Conservation (phyloP, 2,113 vertebrate species). For the Stegastes partitus region DNA sequence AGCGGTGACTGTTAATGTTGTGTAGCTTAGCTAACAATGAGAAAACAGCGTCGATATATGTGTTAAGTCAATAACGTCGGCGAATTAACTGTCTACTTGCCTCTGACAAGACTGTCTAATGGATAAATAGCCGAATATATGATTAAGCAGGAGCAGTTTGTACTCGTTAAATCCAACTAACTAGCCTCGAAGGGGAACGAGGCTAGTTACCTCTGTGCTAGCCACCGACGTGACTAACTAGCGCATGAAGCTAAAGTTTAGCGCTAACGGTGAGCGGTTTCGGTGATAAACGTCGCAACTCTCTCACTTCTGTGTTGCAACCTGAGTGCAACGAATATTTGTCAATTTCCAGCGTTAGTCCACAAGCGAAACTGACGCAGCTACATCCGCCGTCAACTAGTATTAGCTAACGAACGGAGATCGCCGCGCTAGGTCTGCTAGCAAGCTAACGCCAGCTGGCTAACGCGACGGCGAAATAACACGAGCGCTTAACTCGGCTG, state of each 20-base stretch:
- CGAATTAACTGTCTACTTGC: too few relatives aligned
- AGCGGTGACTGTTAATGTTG: not conserved
- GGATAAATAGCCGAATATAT: rapidly evolving
- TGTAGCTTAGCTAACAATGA: conserved; percentile 11
- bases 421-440: conserved; percentile 21
- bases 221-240: conserved; percentile 27
- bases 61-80: rapidly evolving
- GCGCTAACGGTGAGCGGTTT: not conserved
- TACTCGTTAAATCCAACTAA: not conserved
- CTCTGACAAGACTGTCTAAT: too few relatives aligned
- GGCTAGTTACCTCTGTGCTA: not conserved
- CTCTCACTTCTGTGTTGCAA: not conserved
- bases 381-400: not conserved
- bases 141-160: rapidly evolving
- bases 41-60: not conserved
- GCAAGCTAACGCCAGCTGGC: conserved; percentile 40
- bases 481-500: not conserved
- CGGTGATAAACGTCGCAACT: too few relatives aligned
- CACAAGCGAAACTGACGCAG: too few relatives aligned
- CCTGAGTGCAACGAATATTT: rapidly evolving
- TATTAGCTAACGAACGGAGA: not conserved
- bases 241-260: conserved; percentile 8
- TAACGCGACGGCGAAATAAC: conserved; percentile 46
- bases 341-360: rapidly evolving
- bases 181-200: not conserved